A percentile compares a stretch with the other conserved stretches of the same genome.
These are phyloP conservation scores for Gymnodraco acuticeps DNA, from an alignment of 2,797 vertebrate genomes.

Conservation along the genomic window DNA sequence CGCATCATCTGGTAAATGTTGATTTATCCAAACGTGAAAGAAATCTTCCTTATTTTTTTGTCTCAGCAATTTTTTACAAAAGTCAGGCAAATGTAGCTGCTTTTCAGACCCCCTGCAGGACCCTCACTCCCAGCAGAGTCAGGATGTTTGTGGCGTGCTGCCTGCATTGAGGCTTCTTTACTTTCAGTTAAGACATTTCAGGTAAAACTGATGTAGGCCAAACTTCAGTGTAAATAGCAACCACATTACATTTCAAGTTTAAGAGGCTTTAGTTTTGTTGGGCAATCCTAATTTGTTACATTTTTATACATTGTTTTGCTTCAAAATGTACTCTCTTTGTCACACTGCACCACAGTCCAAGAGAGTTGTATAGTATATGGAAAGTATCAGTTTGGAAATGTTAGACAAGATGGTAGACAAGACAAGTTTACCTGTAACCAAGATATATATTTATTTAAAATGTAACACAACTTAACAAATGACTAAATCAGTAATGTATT, in stretches of 20 bases:
- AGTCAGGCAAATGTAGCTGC: neutral
- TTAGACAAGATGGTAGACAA: too few species aligned
- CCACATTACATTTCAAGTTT: neutral
- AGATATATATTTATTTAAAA: too few species aligned
- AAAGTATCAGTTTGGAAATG: too few species aligned
- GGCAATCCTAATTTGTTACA: too few species aligned
- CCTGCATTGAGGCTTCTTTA: neutral
- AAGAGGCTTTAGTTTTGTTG: too few species aligned
- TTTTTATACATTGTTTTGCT: too few species aligned
- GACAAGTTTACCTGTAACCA: too few species aligned
- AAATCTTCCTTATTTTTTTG: neutral
- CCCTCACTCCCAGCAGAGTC: neutral
- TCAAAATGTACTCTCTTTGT: too few species aligned
- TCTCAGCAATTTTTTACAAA: constrained; percentile 7
- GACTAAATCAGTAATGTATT: too few species aligned
- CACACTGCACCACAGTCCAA: too few species aligned
- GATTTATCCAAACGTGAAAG: neutral
- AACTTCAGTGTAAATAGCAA: neutral
- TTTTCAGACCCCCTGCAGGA: neutral
- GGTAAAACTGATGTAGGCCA: neutral
- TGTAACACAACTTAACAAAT: too few species aligned
- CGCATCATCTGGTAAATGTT: constrained; percentile 4
- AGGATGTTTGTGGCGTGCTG: neutral
- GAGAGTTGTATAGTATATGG: too few species aligned
- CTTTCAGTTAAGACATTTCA: neutral